phyloP scores from a whole-genome alignment of 2,797 vertebrate species.

The Chlorospingus flavigularis region DNA sequence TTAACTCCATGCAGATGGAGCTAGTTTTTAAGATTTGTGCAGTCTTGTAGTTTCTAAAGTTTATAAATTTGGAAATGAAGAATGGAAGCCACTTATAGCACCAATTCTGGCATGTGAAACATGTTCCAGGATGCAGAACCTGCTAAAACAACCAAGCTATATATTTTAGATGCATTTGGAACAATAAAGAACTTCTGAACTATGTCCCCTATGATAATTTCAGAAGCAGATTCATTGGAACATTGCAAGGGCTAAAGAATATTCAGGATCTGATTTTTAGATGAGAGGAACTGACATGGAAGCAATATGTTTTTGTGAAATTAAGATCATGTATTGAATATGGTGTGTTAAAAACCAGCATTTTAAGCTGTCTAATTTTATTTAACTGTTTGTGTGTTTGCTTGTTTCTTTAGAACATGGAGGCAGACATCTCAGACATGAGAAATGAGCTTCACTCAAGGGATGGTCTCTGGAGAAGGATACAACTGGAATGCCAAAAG shows the following conservation, averaged over 20 bases:
- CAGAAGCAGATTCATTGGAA: neutral
- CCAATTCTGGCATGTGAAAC: neutral
- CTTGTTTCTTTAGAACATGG: constrained; percentile 72
- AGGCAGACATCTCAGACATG: constrained; percentile 71
- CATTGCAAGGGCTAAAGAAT: neutral
- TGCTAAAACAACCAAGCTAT: neutral
- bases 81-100: neutral
- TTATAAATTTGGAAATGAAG: neutral
- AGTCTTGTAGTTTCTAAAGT: neutral
- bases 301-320: neutral
- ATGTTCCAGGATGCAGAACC: neutral
- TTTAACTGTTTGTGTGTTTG: constrained; percentile 22
- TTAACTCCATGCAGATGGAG: neutral
- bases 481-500: constrained; percentile 71
- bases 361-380: neutral
- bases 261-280: neutral
- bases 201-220: neutral
- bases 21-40: neutral
- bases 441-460: constrained; percentile 72
- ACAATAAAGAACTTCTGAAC: neutral
- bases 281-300: neutral
- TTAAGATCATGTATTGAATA: neutral
- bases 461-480: constrained; percentile 71
- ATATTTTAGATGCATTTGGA: neutral
- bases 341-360: neutral